Evolutionary conservation across 2,113 vertebrate genomes (phyloP).

Genomic region (Bubo blakistoni): DNA sequence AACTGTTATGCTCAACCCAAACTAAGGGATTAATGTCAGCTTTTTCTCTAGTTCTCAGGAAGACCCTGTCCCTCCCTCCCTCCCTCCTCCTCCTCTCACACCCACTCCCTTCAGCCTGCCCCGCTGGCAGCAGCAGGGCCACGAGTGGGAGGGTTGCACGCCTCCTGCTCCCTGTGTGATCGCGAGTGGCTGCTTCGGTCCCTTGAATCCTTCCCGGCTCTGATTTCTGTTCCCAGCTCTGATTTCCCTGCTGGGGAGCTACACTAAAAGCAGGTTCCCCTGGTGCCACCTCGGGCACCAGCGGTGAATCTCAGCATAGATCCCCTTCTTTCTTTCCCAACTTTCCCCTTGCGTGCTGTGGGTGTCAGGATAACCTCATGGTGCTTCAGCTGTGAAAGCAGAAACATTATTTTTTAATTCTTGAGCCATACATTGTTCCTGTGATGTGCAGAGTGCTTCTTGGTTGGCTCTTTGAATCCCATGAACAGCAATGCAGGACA

Average conservation of each 20-base stretch:
- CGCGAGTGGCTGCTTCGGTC: accelerated
- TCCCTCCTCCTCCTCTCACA: background rate
- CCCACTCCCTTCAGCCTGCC: background rate
- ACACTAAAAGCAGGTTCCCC: background rate
- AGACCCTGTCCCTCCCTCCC: accelerated
- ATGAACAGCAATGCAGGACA: background rate
- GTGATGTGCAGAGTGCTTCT: background rate
- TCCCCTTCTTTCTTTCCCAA: background rate
- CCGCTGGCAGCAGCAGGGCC: background rate
- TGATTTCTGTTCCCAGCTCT: background rate
- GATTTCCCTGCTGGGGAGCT: background rate
- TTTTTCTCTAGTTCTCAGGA: background rate
- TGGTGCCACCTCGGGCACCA: background rate
- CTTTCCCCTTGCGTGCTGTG: accelerated
- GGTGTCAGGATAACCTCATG: accelerated
- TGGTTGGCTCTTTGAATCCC: background rate
- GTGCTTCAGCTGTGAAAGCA: background rate
- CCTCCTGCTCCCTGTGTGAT: accelerated
- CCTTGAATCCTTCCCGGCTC: background rate
- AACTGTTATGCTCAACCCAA: background rate
- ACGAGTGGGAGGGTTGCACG: accelerated
- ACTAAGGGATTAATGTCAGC: accelerated
- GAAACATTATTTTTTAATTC: background rate
- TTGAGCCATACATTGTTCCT: accelerated
- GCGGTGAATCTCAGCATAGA: accelerated